These are phyloP conservation scores for Ptilonorhynchus violaceus DNA, from an alignment of 2,113 vertebrate genomes.

Conservation along the genomic window DNA sequence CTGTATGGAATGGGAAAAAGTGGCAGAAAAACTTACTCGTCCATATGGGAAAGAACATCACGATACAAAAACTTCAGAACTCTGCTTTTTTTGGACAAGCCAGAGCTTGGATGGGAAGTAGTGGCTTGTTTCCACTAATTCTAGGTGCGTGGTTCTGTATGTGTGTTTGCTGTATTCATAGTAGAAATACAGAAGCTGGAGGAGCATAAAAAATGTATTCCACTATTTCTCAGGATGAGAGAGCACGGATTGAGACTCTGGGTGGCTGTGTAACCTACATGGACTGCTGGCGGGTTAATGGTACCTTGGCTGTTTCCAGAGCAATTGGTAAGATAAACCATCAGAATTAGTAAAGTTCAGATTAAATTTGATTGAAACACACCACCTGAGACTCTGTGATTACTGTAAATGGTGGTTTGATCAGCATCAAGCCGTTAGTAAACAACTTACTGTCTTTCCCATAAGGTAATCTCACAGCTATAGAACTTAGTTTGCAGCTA, in stretches of 20 bases:
- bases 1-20: not conserved
- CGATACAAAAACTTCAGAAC: not conserved
- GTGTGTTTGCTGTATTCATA: not conserved
- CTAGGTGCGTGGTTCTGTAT: not conserved
- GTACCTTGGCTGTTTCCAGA: constrained; percentile 94
- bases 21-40: not conserved
- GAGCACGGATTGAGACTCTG: constrained; percentile 86
- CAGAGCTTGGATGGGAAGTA: not conserved
- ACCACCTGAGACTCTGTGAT: not conserved
- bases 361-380: not conserved
- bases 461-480: not conserved
- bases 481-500: not conserved
- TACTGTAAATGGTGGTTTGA: not conserved
- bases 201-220: not conserved
- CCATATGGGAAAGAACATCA: not conserved
- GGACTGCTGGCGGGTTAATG: constrained; percentile 98
- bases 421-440: not conserved
- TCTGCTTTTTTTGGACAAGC: not conserved
- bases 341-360: not conserved
- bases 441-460: not conserved
- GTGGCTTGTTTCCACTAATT: not conserved
- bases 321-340: constrained; percentile 85
- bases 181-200: not conserved
- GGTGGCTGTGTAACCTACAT: constrained; percentile 91
- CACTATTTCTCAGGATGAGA: constrained; percentile 83